Evolutionary conservation across 2,797 vertebrate genomes (phyloP), one percentile per base, ranked within the genome.

Genomic region (Danio albolineatus): DNA sequence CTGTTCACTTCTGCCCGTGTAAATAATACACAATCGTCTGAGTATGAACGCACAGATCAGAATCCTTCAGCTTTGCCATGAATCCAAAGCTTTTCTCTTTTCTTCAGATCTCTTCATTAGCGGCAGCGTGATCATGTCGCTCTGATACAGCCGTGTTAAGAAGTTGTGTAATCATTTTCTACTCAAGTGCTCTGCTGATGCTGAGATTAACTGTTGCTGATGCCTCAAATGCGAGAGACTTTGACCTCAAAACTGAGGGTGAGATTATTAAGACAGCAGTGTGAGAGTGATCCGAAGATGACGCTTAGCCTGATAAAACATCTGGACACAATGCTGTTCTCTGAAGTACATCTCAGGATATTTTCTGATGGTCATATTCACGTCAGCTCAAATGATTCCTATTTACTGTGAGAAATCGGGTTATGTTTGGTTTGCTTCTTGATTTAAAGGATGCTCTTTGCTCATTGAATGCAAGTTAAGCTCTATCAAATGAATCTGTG

Each of bases 211-310:
- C 48, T 6, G 5, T 73, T 51, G 48, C 21, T 17, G 38, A 60
- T 21, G 38, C 46, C 4, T 61, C 57, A 71, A 54, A 41, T 36
- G 54, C 4, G 7, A 78, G 54, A 70, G 12, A 38, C 49, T 65
- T 10, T 79, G 69, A 79, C 60, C 69, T 64, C 49, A 48, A 17
- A 64, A 19, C 59, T 19, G 21, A 48, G 60, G 28, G 38, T 56
- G 49, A 73, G 69, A 79, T 79, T 72, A 79, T 79, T 12, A 44
- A 64, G 59, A 72, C 65, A 62, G 67, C 67, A 28, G 65, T 61
- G 65, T 61, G 28, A 9, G 21, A 48, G 44, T 59, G 41, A 46
- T 78, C 66, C 56, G 36, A 78, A 56, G 54, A 46, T 10, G 46
- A 39, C 7, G 38, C 62, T 73, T 48, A 48, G 38, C 69, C 39